Evolutionary conservation across 2,888 invertebrate genomes (phyloP).

Genomic region (Psococerastis gibbosa): DNA sequence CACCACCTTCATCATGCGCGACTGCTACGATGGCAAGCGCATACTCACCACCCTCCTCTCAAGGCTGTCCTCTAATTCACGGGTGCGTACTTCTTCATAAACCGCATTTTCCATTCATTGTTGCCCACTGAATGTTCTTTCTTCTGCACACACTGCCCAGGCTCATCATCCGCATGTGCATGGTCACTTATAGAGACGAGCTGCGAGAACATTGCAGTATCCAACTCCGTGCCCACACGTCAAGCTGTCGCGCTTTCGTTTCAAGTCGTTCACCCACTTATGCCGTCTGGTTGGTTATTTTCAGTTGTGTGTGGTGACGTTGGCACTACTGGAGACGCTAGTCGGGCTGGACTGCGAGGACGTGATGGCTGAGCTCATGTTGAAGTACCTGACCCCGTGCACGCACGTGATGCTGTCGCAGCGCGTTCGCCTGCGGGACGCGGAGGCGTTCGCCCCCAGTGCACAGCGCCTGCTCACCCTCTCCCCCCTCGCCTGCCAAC

Average conservation of each 20-base stretch:
- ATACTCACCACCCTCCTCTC: conserved; percentile 67
- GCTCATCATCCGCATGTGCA: no score
- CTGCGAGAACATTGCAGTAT: no score
- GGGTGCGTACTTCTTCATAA: no score
- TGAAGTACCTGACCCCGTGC: conserved; percentile 66
- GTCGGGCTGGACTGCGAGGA: conserved; percentile 90
- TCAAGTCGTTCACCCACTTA: no score
- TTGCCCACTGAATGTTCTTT: no score
- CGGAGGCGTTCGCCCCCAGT: conserved; percentile 52
- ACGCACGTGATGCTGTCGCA: conserved; percentile 68
- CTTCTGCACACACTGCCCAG: no score
- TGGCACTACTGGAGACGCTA: conserved; percentile 78
- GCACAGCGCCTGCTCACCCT: conserved; percentile 57
- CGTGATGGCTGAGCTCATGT: conserved; percentile 77
- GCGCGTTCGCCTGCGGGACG: conserved; percentile 43
- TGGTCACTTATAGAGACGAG: no score
- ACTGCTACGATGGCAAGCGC: conserved; percentile 66
- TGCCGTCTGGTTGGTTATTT: no score
- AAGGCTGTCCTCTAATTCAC: conserved; percentile 53
- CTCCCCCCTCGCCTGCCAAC: conserved; percentile 37
- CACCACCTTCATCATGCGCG: conserved; percentile 64
- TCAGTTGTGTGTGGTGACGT: conserved; percentile 66
- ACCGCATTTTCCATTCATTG: no score
- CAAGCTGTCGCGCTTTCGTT: no score
- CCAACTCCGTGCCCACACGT: no score